Evolutionary conservation across 2,888 invertebrate genomes (phyloP), one percentile per base, ranked within the genome.

Genomic region (Thysanoteuthis rhombus): DNA sequence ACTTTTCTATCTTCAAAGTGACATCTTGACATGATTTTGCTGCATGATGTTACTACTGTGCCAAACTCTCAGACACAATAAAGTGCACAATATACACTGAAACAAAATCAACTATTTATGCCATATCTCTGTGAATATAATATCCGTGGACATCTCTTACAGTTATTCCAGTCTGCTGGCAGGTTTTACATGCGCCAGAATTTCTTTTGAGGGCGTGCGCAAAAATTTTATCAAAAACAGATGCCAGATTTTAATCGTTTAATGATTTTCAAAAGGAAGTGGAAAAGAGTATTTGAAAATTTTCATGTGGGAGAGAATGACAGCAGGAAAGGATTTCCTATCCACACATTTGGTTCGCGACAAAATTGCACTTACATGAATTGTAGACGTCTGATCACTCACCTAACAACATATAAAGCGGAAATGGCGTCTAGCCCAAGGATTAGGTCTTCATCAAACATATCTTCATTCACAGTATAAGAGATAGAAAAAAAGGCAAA

Each of bases 151-250:
- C 25, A n/a, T 58, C 6, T 28, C 58, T 28, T 75, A 36, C n/a
- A n/a, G n/a, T n/a, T 36, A 36, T 75, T 16, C 32, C 16, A 75
- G 75, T 16, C 75, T n/a, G n/a, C 16, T n/a, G n/a, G n/a, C 75
- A 75, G 75, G 75, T n/a, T 75, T 75, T n/a, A 75, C 75, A 75
- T 75, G 75, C n/a, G 75, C 75, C 75, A 75, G 16, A 75, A 16
- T 75, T 75, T n/a, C 75, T 36, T 75, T 75, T 75, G 75, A 75
- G 75, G 75, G 16, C 75, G n/a, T n/a, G 36, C 75, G n/a, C 75
- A 75, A 75, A 75, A 75, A 75, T n/a, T n/a, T 75, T 75, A 75
- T 75, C 75, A 75, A 75, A 75, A 75, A 75, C 75, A 75, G 75
- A n/a, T 75, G 75, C 10, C 75, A 75, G 75, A 75, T 75, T 75